phyloP scores from a whole-genome alignment of 2,797 vertebrate species.

The Parauchenoglanis punctatus region DNA sequence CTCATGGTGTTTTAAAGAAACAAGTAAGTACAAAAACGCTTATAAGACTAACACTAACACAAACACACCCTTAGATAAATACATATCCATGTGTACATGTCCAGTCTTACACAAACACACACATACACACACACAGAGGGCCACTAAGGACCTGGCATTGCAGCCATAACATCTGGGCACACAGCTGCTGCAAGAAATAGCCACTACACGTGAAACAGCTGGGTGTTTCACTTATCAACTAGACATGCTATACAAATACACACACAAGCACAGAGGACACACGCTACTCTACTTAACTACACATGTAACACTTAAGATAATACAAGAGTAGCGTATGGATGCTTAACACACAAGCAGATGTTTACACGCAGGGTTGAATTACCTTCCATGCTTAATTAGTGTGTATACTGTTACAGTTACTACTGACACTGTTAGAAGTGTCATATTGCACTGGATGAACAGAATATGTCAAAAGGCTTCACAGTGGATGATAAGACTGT shows the following conservation, averaged over 20 bases:
- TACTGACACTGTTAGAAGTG: neutral
- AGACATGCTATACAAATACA: neutral
- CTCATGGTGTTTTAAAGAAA: slow-evolving; percentile 24
- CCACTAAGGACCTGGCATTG: slow-evolving; percentile 41
- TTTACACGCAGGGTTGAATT: neutral
- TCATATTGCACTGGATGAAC: neutral
- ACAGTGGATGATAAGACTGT: neutral
- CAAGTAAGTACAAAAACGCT: slow-evolving; percentile 2
- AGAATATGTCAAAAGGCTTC: neutral
- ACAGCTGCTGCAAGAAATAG: slow-evolving; percentile 40
- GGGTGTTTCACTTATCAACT: slow-evolving; percentile 37
- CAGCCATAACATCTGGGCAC: slow-evolving; percentile 51
- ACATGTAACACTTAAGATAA: neutral
- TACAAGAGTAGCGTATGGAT: neutral
- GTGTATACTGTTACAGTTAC: neutral
- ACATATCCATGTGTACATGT: neutral
- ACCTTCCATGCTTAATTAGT: slow-evolving; percentile 1
- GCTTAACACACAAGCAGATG: slow-evolving; percentile 9
- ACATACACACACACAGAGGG: neutral
- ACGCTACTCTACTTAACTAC: neutral
- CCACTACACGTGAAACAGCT: slow-evolving; percentile 45
- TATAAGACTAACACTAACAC: slow-evolving; percentile 7
- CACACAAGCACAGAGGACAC: neutral
- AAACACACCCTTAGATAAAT: neutral
- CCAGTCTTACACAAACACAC: neutral